phyloP scores from a whole-genome alignment of 2,113 vertebrate species.

The Pholis gunnellus region DNA sequence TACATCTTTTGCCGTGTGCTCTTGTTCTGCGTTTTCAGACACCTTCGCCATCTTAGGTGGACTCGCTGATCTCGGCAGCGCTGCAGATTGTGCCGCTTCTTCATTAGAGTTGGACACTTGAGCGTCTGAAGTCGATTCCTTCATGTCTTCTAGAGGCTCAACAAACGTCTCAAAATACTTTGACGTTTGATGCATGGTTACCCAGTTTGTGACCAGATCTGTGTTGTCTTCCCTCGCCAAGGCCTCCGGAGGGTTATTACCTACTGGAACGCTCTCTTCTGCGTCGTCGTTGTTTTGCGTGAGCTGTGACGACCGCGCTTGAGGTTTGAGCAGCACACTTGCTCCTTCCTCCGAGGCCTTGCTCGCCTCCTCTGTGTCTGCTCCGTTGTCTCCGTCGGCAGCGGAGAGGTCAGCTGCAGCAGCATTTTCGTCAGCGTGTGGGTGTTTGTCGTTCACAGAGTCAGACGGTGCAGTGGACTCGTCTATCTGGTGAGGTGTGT shows the following conservation, averaged over 20 bases:
- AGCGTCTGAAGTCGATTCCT: constrained; percentile 5
- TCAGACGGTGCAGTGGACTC: not conserved
- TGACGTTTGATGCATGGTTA: constrained; percentile 76
- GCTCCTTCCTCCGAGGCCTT: constrained; percentile 72
- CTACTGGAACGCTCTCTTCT: not conserved
- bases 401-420: constrained; percentile 4
- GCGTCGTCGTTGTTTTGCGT: not conserved
- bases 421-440: not conserved
- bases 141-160: constrained; percentile 80
- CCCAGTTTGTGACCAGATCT: constrained; percentile 82
- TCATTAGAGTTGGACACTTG: not conserved
- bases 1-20: not conserved
- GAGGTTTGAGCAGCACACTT: constrained; percentile 69
- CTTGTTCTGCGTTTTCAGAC: not conserved
- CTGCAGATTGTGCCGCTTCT: constrained; percentile 1
- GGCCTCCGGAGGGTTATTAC: constrained; percentile 37
- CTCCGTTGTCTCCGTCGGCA: constrained; percentile 41
- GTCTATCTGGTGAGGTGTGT: not conserved
- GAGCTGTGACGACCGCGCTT: constrained; percentile 24
- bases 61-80: constrained; percentile 28
- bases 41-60: not conserved
- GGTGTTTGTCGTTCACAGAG: not conserved
- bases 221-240: constrained; percentile 51
- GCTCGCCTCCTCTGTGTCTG: constrained; percentile 58
- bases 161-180: constrained; percentile 82